A percentile compares a stretch with the other conserved stretches of the same genome.
phyloP scores from a whole-genome alignment of 2,888 invertebrate genomes.

The Galeruca laticollis region DNA sequence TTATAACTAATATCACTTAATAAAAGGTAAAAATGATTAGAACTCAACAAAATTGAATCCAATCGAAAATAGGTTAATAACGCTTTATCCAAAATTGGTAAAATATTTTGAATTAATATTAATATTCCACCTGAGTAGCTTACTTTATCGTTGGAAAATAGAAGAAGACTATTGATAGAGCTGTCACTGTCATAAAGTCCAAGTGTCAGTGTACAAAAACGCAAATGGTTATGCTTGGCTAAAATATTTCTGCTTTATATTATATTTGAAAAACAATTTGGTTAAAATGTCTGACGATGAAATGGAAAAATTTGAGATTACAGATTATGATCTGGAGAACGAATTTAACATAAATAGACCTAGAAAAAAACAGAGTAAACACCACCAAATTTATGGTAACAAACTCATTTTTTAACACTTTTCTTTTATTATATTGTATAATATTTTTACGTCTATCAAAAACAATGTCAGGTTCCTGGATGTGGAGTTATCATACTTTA shows the following conservation, averaged over 20 bases:
- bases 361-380: slow-evolving; percentile 80
- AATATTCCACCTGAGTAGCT: too few relatives aligned
- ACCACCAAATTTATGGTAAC: slow-evolving; percentile 94
- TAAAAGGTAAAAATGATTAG: too few relatives aligned
- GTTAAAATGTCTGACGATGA: slow-evolving; percentile 82
- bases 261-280: too few relatives aligned
- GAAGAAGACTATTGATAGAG: too few relatives aligned
- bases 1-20: too few relatives aligned
- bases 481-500: too few relatives aligned
- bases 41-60: too few relatives aligned
- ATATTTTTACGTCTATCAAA: neutral
- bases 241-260: neutral
- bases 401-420: slow-evolving; percentile 32
- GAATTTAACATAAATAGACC: slow-evolving; percentile 89
- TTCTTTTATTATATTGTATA: neutral
- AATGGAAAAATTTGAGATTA: slow-evolving; percentile 94
- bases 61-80: too few relatives aligned
- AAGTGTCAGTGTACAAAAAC: neutral
- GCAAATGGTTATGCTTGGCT: neutral
- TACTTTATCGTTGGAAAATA: too few relatives aligned
- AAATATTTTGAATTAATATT: too few relatives aligned
- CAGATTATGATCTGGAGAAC: slow-evolving; percentile 93
- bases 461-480: neutral
- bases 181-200: neutral
- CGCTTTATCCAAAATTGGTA: too few relatives aligned